Conservation (phyloP, 1,140 invertebrate species). For the Holcopasites calliopsidis region DNA sequence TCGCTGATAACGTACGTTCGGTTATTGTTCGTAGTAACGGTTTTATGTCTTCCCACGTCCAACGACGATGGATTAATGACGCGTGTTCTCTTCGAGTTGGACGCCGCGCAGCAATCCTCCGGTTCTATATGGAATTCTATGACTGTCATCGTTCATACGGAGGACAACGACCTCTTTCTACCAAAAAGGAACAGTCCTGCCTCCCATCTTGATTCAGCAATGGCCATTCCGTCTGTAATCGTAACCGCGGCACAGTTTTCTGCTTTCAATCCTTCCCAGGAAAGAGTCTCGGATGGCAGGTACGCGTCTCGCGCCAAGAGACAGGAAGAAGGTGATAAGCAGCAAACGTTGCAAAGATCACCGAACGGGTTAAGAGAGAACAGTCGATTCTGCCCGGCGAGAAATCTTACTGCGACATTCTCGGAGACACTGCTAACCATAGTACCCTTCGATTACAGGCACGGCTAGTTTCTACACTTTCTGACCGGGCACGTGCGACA, state of each 20-base stretch:
- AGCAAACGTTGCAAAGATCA: not conserved
- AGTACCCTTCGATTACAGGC: slow-evolving; percentile 75
- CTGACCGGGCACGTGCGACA: no score
- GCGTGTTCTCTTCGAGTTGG: slow-evolving; percentile 71
- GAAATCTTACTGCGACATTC: slow-evolving; percentile 65
- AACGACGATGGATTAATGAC: slow-evolving; percentile 71
- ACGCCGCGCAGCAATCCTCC: slow-evolving; percentile 65
- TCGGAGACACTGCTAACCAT: slow-evolving; percentile 72
- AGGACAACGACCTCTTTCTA: slow-evolving; percentile 71
- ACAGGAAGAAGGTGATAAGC: not conserved
- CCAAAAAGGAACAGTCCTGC: slow-evolving; percentile 55
- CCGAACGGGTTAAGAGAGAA: not conserved
- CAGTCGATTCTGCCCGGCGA: slow-evolving; percentile 57
- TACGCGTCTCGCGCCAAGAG: no score
- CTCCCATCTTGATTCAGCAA: slow-evolving; percentile 31
- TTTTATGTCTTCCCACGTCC: slow-evolving; percentile 73
- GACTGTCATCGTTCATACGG: slow-evolving; percentile 72
- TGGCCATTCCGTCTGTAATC: slow-evolving; percentile 37
- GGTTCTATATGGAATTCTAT: slow-evolving; percentile 64
- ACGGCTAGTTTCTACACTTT: no score
- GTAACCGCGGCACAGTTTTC: slow-evolving; percentile 69
- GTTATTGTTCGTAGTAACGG: slow-evolving; percentile 43
- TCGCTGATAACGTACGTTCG: not conserved
- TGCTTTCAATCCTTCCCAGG: slow-evolving; percentile 46
- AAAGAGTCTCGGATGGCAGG: not conserved